Evolutionary conservation across 2,797 vertebrate genomes (phyloP).

Genomic region (Gadopsis marmoratus): DNA sequence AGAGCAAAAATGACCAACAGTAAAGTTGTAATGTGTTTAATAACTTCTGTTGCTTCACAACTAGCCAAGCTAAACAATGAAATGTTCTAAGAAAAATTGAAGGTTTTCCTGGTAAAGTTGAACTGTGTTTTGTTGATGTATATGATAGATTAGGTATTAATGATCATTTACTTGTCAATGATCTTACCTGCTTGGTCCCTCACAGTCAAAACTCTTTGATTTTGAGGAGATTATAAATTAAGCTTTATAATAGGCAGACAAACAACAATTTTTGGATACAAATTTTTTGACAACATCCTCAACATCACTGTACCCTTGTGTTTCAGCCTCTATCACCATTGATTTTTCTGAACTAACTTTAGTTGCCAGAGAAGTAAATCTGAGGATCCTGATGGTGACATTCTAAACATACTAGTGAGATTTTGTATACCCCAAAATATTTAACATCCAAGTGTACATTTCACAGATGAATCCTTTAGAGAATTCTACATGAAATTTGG

Average conservation of each 20-base stretch:
- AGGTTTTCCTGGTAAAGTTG: neutral
- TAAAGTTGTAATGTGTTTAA: neutral
- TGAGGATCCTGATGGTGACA: rapidly evolving
- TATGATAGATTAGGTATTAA: neutral
- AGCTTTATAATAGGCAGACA: neutral
- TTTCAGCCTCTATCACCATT: neutral
- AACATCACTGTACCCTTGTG: too few species aligned
- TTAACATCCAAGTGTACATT: slow-evolving; percentile 7
- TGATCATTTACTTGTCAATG: neutral
- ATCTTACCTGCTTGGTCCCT: neutral
- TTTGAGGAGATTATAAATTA: neutral
- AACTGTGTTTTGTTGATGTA: neutral
- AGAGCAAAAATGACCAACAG: neutral
- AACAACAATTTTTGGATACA: neutral
- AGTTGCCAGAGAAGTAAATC: neutral
- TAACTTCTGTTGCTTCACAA: neutral
- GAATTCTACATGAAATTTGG: slow-evolving; percentile 16
- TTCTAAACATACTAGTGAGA: neutral
- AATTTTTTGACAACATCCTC: neutral
- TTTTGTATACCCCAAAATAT: neutral
- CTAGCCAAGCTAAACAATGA: neutral
- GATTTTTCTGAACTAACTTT: neutral
- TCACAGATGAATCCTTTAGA: slow-evolving; percentile 8
- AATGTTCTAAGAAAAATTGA: neutral
- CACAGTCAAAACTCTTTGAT: neutral